phyloP scores from a whole-genome alignment of 2,113 vertebrate genomes.

The Alethe diademata region DNA sequence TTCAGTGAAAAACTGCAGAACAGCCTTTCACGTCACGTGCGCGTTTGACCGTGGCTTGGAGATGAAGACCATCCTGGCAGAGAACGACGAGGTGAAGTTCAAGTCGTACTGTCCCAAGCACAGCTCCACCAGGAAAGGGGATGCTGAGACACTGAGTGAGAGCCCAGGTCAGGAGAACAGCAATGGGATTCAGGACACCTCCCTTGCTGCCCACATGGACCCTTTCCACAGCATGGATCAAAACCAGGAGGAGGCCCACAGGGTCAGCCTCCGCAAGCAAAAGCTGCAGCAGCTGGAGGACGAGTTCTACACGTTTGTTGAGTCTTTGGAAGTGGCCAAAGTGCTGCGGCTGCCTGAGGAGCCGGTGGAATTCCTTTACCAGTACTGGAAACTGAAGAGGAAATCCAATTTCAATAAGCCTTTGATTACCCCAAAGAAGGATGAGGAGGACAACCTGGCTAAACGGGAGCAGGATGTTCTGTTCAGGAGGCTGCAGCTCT shows the following conservation, averaged over 20 bases:
- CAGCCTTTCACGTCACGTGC: constrained; percentile 95
- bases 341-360: constrained; percentile 80
- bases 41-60: constrained; percentile 87
- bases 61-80: constrained; percentile 94
- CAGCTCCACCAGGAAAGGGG: constrained; percentile 71
- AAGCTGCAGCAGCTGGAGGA: constrained; percentile 96
- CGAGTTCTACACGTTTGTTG: constrained; percentile 90
- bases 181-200: constrained; percentile 39
- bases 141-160: constrained; percentile 43
- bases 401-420: constrained; percentile 95
- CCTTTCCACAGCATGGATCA: constrained; percentile 71
- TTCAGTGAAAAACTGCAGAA: constrained; percentile 94
- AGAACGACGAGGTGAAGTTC: constrained; percentile 96
- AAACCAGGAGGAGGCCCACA: constrained; percentile 82
- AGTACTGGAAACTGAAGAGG: constrained; percentile 98
- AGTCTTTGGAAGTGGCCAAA: constrained; percentile 81
- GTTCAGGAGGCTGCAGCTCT: constrained; percentile 90
- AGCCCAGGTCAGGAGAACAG: constrained; percentile 64
- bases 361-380: constrained; percentile 87
- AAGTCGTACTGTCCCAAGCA: constrained; percentile 96
- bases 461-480: constrained; percentile 94
- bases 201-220: constrained; percentile 35
- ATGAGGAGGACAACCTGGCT: constrained; percentile 95
- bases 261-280: constrained; percentile 87
- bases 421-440: constrained; percentile 92